Evolutionary conservation across 2,888 invertebrate genomes (phyloP).

Genomic region (Heliconius ismenius): DNA sequence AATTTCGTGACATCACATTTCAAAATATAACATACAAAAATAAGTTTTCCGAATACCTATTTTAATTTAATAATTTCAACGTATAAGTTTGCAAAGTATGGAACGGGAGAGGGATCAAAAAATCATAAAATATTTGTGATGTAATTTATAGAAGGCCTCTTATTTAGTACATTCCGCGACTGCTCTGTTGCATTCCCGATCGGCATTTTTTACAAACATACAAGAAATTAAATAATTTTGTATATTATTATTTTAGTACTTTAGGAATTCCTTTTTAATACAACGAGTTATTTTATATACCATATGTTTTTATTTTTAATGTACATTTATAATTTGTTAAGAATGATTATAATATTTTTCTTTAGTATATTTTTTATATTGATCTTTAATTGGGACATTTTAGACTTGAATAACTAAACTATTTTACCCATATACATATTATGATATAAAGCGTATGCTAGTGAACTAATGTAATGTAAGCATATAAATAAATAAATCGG

Average conservation of each 20-base stretch:
- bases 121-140: too few relatives aligned
- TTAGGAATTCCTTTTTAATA: constrained; percentile 62
- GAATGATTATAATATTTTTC: constrained; percentile 56
- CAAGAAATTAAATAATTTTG: background rate
- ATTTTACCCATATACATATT: constrained; percentile 50
- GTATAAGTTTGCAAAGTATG: background rate
- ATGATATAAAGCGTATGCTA: constrained; percentile 59
- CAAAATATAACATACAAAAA: too few relatives aligned
- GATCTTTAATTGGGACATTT: constrained; percentile 40
- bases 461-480: constrained; percentile 69
- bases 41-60: too few relatives aligned
- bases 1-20: background rate
- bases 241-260: constrained; percentile 15
- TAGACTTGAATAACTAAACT: constrained; percentile 45
- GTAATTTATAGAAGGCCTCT: background rate
- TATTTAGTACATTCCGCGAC: constrained; percentile 5
- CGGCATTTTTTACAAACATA: constrained; percentile 64
- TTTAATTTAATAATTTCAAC: too few relatives aligned
- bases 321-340: constrained; percentile 78
- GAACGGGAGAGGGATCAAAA: too few relatives aligned
- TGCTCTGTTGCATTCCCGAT: constrained; percentile 37
- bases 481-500: constrained; percentile 68
- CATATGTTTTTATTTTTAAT: constrained; percentile 61
- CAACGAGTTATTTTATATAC: constrained; percentile 69
- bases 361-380: constrained; percentile 49